Evolutionary conservation across 2,888 invertebrate species (phyloP).

Genomic region (Plagodis dolabraria): DNA sequence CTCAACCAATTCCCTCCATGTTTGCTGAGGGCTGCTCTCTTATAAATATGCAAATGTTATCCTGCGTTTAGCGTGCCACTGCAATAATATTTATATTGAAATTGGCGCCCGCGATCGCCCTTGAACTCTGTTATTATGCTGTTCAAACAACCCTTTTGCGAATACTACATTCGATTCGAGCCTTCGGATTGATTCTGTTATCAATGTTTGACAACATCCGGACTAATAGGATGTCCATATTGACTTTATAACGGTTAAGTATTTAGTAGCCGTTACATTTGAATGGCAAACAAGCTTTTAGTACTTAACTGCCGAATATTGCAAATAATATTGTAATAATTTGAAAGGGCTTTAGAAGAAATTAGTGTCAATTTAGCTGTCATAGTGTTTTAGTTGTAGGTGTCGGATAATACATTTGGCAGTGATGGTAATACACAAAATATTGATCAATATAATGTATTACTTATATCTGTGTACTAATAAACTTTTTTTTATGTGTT

Average conservation of each 20-base stretch:
- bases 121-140: conserved; percentile 76
- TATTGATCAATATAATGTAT: too few relatives aligned
- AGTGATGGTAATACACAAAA: too few relatives aligned
- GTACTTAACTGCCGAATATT: too few relatives aligned
- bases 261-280: neutral
- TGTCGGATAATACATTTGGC: too few relatives aligned
- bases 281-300: neutral
- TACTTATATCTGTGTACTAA: too few relatives aligned
- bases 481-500: too few relatives aligned
- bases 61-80: conserved; percentile 74
- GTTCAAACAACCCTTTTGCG: conserved; percentile 67
- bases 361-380: too few relatives aligned
- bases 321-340: too few relatives aligned
- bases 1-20: conserved; percentile 71
- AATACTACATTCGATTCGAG: conserved; percentile 50
- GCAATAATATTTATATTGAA: conserved; percentile 82
- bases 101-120: conserved; percentile 65
- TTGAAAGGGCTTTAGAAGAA: too few relatives aligned
- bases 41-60: conserved; percentile 83
- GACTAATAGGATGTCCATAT: conserved; percentile 48
- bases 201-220: conserved; percentile 59
- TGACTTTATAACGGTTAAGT: conserved; percentile 38
- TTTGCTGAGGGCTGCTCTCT: conserved; percentile 76
- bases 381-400: too few relatives aligned
- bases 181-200: conserved; percentile 49